A percentile compares a stretch with the other conserved stretches of the same genome.
phyloP scores from a whole-genome alignment of 2,888 invertebrate genomes.

The Pogonocherus hispidulus region DNA sequence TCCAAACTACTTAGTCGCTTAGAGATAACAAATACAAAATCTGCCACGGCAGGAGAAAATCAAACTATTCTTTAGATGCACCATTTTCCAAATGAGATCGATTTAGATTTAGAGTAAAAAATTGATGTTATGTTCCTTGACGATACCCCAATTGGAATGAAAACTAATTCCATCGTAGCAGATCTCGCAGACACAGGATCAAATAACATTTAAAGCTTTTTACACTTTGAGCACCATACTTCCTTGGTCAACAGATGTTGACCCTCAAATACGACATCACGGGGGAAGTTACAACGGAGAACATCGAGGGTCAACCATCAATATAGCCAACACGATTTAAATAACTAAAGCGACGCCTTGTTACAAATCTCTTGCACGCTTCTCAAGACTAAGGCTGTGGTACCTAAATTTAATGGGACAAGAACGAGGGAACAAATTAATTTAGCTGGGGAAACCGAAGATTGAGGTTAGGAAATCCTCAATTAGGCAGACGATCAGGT shows the following conservation, averaged over 20 bases:
- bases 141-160: no score
- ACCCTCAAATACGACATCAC: not conserved
- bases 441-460: conserved; percentile 54
- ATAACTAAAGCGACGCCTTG: not conserved
- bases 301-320: not conserved
- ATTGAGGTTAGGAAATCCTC: conserved; percentile 64
- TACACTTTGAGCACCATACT: conserved; percentile 12
- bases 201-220: conserved; percentile 21
- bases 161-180: not conserved
- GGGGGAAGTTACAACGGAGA: not conserved
- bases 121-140: not conserved
- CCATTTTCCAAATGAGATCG: not conserved
- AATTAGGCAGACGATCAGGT: conserved; percentile 62
- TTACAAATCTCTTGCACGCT: not conserved
- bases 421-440: conserved; percentile 40
- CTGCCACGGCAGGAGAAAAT: not conserved
- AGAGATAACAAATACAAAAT: not conserved
- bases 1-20: not conserved
- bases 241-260: not conserved
- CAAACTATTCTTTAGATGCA: not conserved
- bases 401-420: conserved; percentile 11
- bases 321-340: not conserved
- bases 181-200: not conserved
- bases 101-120: not conserved
- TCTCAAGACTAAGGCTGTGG: not conserved